These are phyloP conservation scores for Cyrtorhinus lividipennis DNA, from an alignment of 1,140 invertebrate species.

Conservation along the genomic window DNA sequence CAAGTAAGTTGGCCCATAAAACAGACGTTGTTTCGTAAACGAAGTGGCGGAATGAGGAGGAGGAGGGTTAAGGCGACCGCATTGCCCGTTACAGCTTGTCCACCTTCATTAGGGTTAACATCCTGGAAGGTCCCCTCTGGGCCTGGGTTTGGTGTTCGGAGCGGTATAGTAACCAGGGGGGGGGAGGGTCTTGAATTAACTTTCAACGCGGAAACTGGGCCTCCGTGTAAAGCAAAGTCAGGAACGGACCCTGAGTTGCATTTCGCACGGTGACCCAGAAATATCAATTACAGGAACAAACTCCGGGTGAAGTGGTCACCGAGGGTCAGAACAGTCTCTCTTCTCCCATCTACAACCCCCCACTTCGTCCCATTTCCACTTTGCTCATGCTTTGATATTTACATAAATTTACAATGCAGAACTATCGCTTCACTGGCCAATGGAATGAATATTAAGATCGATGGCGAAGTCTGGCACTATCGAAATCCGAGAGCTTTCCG, in stretches of 20 bases:
- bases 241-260: too few species aligned
- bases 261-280: slow-evolving; percentile 6
- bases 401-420: not conserved
- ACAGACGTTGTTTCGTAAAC: not conserved
- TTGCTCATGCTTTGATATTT: too few species aligned
- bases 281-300: not conserved
- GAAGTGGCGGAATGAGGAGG: too few species aligned
- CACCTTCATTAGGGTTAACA: slow-evolving; percentile 11
- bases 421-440: not conserved
- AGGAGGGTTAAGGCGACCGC: slow-evolving; percentile 10
- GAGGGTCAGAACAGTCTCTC: not conserved
- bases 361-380: too few species aligned
- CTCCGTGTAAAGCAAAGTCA: too few species aligned
- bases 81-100: slow-evolving; percentile 13
- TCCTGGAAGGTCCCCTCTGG: not conserved
- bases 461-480: too few species aligned
- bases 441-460: not conserved
- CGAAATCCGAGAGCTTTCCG: too few species aligned
- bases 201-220: too few species aligned
- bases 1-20: slow-evolving; percentile 10
- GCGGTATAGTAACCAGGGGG: too few species aligned
- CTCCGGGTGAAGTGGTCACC: not conserved
- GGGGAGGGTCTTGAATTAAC: too few species aligned
- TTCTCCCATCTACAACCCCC: not conserved
- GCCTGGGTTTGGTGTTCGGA: not conserved